Evolutionary conservation across 2,113 vertebrate genomes (phyloP).

Genomic region (Aptenodytes patagonicus): DNA sequence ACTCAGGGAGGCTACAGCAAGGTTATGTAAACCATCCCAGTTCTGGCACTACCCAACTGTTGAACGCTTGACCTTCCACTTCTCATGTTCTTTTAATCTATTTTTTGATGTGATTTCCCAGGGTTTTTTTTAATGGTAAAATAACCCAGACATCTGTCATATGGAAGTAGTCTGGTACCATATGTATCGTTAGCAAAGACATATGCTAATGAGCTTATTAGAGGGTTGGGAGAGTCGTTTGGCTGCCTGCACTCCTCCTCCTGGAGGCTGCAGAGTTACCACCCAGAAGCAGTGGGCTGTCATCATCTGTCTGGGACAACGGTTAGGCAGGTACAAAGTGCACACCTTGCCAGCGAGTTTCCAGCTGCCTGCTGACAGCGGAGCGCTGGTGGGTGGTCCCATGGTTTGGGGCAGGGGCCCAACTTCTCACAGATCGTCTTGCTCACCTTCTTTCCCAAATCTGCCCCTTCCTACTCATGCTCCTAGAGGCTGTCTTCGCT

Average conservation of each 20-base stretch:
- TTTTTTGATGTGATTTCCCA: constrained; percentile 18
- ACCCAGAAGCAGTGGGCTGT: not conserved
- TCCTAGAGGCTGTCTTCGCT: not conserved
- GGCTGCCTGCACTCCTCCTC: not conserved
- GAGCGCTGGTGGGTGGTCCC: not conserved
- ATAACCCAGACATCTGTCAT: not conserved
- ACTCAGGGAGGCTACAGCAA: constrained; percentile 10
- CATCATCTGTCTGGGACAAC: not conserved
- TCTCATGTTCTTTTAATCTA: constrained; percentile 21
- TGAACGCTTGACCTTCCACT: constrained; percentile 34
- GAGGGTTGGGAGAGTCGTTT: not conserved
- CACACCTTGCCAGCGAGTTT: not conserved
- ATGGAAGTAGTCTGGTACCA: not conserved
- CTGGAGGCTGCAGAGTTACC: not conserved
- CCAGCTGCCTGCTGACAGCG: not conserved
- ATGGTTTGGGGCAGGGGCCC: not conserved
- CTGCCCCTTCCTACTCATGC: not conserved
- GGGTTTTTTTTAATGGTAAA: not conserved
- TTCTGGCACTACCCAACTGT: constrained; percentile 35
- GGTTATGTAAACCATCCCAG: constrained; percentile 30
- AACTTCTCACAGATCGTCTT: not conserved
- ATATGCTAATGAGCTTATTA: not conserved
- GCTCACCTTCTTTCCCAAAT: not conserved
- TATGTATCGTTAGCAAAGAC: not conserved
- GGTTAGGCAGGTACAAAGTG: not conserved